These are phyloP conservation scores for Vidua chalybeata DNA, from an alignment of 2,113 vertebrate species.

Conservation along the genomic window DNA sequence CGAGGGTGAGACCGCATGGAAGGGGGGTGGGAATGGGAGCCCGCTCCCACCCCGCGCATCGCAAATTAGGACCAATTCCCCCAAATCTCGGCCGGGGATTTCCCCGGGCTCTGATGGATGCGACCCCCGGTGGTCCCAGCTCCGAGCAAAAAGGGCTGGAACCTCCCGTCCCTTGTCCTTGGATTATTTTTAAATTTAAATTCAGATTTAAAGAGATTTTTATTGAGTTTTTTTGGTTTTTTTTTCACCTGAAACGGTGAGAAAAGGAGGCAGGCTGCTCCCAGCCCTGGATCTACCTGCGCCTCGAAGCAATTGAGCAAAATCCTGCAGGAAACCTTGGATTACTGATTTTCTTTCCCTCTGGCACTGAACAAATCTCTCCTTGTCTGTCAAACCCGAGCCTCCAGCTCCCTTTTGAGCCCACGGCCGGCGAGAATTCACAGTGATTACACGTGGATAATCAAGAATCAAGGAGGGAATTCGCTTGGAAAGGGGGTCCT, in stretches of 20 bases:
- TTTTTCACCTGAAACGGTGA: fast-evolving
- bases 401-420: background rate
- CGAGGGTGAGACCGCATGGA: no score
- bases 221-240: no score
- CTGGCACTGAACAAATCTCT: no score
- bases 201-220: background rate
- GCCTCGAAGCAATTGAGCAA: background rate
- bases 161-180: background rate
- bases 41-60: background rate
- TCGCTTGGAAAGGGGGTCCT: background rate
- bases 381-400: fast-evolving
- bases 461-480: background rate
- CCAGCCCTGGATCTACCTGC: no score
- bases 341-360: background rate
- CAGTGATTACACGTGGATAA: background rate
- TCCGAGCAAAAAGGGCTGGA: background rate
- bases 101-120: background rate
- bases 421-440: fast-evolving
- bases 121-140: background rate
- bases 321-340: background rate
- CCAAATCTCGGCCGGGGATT: background rate
- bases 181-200: no score
- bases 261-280: no score
- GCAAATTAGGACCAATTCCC: background rate
- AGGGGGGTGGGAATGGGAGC: no score